Evolutionary conservation across 2,113 vertebrate genomes (phyloP).

Genomic region (Aegotheles bennettii): DNA sequence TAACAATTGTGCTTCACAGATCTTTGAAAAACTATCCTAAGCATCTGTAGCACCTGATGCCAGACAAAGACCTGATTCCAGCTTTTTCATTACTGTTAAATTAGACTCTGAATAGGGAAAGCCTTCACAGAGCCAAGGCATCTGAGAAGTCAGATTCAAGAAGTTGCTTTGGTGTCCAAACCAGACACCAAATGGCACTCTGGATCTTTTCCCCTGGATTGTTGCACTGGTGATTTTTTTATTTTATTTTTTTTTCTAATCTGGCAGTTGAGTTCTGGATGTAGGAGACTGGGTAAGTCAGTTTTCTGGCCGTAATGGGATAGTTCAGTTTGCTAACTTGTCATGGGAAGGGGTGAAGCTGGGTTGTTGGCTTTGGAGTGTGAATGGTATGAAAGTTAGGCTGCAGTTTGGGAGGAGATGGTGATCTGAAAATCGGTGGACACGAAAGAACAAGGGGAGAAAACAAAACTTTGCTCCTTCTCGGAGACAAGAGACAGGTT

Average conservation of each 20-base stretch:
- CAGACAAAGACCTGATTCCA: not conserved
- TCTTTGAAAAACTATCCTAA: not conserved
- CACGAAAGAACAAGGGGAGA: not conserved
- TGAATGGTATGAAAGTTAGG: not conserved
- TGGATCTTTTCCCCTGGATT: not conserved
- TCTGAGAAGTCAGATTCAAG: not conserved
- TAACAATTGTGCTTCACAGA: not conserved
- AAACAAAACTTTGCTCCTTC: not conserved
- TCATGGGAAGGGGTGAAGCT: not conserved
- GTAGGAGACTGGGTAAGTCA: not conserved
- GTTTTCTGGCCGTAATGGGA: not conserved
- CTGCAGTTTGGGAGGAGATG: not conserved
- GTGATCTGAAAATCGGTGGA: not conserved
- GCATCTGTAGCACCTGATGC: not conserved
- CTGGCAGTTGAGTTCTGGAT: not conserved
- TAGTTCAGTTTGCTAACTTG: not conserved
- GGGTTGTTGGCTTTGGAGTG: not conserved
- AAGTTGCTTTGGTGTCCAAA: not conserved
- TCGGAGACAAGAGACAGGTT: not conserved
- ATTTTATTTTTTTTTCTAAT: not conserved
- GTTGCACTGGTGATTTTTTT: not conserved
- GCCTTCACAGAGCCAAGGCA: not conserved
- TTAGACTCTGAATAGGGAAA: not conserved
- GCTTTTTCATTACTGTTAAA: not conserved
- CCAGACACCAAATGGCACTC: not conserved